phyloP scores from a whole-genome alignment of 2,113 vertebrate species.

The Gracilinanus agilis region DNA sequence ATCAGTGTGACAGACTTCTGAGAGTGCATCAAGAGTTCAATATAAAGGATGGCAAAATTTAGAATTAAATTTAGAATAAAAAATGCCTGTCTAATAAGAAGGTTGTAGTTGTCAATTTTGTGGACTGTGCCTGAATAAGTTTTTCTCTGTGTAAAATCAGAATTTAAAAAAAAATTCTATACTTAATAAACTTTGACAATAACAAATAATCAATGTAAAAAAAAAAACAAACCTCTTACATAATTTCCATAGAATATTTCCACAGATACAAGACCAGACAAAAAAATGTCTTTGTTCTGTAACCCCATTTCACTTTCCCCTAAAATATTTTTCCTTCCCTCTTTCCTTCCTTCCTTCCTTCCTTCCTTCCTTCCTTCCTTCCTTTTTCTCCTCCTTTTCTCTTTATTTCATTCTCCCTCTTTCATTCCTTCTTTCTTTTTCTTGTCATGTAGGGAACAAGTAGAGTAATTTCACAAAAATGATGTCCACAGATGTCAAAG shows the following conservation, averaged over 20 bases:
- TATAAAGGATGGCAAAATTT: background rate
- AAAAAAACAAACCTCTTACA: background rate
- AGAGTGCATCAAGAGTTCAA: background rate
- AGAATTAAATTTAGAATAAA: too few relatives aligned
- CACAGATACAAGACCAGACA: background rate
- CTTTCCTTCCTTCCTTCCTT: too few relatives aligned
- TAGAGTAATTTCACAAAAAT: conserved; percentile 30
- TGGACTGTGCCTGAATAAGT: background rate
- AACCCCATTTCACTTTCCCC: background rate
- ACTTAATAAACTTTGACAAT: background rate
- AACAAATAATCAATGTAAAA: background rate
- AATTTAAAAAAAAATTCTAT: background rate
- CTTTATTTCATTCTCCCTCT: too few relatives aligned
- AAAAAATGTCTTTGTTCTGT: background rate
- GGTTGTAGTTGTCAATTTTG: background rate
- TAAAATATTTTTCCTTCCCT: background rate
- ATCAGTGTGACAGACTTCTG: background rate
- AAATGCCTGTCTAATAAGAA: background rate
- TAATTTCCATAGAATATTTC: background rate
- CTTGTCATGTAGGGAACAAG: background rate
- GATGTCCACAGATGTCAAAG: conserved; percentile 37
- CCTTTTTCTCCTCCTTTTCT: too few relatives aligned
- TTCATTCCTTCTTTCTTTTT: background rate
- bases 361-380: background rate
- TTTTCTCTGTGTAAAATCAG: background rate